Percentiles rank a stretch among this genome's conserved stretches.
Conservation (phyloP, 2,797 vertebrate species). For the Atherinosoma microstoma region DNA sequence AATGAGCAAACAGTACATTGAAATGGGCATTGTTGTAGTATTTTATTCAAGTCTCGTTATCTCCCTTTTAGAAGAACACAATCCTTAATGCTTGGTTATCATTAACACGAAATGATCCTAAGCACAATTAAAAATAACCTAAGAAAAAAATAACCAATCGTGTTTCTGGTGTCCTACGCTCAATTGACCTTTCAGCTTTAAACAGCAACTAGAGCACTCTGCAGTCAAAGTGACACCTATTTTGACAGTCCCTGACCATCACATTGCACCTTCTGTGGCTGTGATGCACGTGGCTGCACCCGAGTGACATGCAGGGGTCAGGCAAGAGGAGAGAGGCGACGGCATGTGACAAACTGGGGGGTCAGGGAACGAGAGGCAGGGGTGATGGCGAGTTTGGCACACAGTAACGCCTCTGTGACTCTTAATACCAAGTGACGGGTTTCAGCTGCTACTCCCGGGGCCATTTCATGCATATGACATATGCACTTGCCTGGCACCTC, state of each 20-base stretch:
- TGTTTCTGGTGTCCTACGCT: slow-evolving; percentile 44
- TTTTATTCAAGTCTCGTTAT: slow-evolving; percentile 29
- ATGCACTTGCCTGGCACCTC: slow-evolving; percentile 73
- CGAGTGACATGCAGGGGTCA: slow-evolving; percentile 65
- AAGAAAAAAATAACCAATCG: slow-evolving; percentile 18
- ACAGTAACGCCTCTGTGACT: slow-evolving; percentile 63
- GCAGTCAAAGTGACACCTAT: slow-evolving; percentile 64
- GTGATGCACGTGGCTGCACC: slow-evolving; percentile 59
- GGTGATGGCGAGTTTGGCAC: slow-evolving; percentile 44
- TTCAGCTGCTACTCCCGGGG: slow-evolving; percentile 78
- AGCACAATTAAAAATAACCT: neutral
- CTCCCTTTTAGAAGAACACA: neutral
- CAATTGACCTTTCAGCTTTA: slow-evolving; percentile 61
- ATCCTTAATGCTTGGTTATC: neutral
- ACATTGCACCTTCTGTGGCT: slow-evolving; percentile 60
- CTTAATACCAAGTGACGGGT: slow-evolving; percentile 65
- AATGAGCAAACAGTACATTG: slow-evolving; percentile 62
- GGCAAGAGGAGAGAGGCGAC: slow-evolving; percentile 63
- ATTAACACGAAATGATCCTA: neutral
- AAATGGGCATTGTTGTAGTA: slow-evolving; percentile 78
- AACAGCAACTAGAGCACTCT: slow-evolving; percentile 37
- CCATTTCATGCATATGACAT: slow-evolving; percentile 78
- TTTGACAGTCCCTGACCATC: slow-evolving; percentile 72
- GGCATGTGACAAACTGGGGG: slow-evolving; percentile 65
- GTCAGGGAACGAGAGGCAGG: slow-evolving; percentile 42